These are phyloP conservation scores for Kryptolebias ocellatus DNA, from an alignment of 2,797 vertebrate species.

Conservation along the genomic window DNA sequence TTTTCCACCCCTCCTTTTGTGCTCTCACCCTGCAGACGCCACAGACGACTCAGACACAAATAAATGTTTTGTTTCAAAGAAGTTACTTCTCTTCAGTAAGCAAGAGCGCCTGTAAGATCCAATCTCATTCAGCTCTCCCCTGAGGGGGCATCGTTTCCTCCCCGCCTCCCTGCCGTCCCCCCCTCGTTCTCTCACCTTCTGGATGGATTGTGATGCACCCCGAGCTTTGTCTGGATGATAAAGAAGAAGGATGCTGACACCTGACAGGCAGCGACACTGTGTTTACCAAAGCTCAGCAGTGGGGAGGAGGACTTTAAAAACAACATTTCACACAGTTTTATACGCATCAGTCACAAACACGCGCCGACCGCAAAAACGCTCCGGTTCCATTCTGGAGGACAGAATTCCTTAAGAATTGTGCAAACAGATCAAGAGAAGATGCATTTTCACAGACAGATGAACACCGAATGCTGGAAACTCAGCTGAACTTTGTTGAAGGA, in stretches of 20 bases:
- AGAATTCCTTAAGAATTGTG: background rate
- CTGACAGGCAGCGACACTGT: slow-evolving; percentile 59
- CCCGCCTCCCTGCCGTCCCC: background rate
- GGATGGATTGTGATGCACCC: slow-evolving; percentile 36
- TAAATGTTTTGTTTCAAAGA: slow-evolving; percentile 62
- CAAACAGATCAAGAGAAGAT: too few relatives aligned
- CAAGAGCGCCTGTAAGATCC: slow-evolving; percentile 25
- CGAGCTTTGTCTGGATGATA: slow-evolving; percentile 48
- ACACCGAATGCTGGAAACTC: too few relatives aligned
- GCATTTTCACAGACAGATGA: too few relatives aligned
- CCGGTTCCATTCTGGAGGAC: background rate
- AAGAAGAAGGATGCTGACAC: slow-evolving; percentile 48
- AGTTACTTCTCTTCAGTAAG: slow-evolving; percentile 55
- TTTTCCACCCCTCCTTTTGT: slow-evolving; percentile 18
- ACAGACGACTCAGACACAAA: slow-evolving; percentile 26
- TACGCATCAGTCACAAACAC: slow-evolving; percentile 12
- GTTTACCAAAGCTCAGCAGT: slow-evolving; percentile 58
- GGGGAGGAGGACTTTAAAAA: slow-evolving; percentile 42
- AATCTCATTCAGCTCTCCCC: slow-evolving; percentile 18
- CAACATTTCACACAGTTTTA: slow-evolving; percentile 31
- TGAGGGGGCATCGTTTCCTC: slow-evolving; percentile 15
- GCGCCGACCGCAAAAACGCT: background rate
- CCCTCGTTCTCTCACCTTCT: slow-evolving; percentile 29
- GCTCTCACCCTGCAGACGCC: slow-evolving; percentile 28
- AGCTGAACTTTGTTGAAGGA: too few relatives aligned